Conservation (phyloP, 1,140 invertebrate genomes). For the Micrasema minimum region DNA sequence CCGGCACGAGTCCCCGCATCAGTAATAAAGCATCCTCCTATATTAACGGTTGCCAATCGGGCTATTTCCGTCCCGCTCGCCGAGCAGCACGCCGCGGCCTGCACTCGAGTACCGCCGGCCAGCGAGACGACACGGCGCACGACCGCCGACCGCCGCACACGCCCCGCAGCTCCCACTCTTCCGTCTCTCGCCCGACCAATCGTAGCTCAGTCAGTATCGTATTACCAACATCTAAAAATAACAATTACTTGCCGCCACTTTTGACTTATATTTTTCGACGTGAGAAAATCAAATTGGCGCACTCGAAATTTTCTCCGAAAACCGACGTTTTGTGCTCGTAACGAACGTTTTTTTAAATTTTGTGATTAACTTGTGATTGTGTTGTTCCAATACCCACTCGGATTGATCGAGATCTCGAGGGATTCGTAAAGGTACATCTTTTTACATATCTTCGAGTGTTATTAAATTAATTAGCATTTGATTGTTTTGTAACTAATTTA, state of each 20-base stretch:
- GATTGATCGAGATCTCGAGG: constrained; percentile 21
- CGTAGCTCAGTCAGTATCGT: constrained; percentile 55
- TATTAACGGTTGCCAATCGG: constrained; percentile 18
- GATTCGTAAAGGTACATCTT: constrained; percentile 21
- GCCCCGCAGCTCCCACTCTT: constrained; percentile 58
- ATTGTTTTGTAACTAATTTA: too few species aligned
- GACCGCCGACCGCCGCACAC: constrained; percentile 56
- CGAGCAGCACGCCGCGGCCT: constrained; percentile 38
- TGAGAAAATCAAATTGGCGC: constrained; percentile 31
- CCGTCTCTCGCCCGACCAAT: constrained; percentile 38
- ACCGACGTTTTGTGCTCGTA: constrained; percentile 33
- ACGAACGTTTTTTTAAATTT: constrained; percentile 27
- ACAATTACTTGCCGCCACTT: constrained; percentile 39
- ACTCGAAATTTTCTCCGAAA: constrained; percentile 31
- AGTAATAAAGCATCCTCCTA: constrained; percentile 36
- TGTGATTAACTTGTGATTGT: constrained; percentile 40
- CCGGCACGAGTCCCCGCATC: background rate
- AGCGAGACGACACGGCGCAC: constrained; percentile 58
- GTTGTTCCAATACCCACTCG: constrained; percentile 37
- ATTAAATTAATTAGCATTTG: too few species aligned
- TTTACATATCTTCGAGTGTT: too few species aligned
- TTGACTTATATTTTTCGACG: constrained; percentile 42
- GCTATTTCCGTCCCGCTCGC: constrained; percentile 33
- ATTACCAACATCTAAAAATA: constrained; percentile 65
- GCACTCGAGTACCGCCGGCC: constrained; percentile 60